Evolutionary conservation across 2,888 invertebrate species (phyloP), one percentile per base, ranked within the genome.

Genomic region (Apoderus coryli): DNA sequence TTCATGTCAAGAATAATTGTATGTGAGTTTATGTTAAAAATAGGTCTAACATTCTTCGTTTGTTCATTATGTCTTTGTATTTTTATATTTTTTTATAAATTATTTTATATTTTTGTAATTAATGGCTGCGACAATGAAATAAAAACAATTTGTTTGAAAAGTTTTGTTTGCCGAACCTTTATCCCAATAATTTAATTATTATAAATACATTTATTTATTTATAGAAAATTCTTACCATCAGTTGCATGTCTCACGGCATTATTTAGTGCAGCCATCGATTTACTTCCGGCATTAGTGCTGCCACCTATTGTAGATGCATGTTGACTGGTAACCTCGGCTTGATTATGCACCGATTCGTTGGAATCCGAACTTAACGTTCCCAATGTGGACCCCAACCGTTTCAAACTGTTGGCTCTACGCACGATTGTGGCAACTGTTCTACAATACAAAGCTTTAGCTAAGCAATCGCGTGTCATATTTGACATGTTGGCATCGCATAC

Each of bases 391-490:
- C 85, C 85, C 26, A 85, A 63, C 35, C 82, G 69, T 59, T 89
- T 88, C 16, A 90, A 64, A 47, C 88, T 90, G 57, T 93, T 93
- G 31, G 90, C 89, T 47, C 92, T 68, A 16, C 90, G 69, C 14
- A 92, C 86, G 45, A 93, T 89, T 12, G 92, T 90, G 10, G 88
- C 88, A 10, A 92, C 88, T 6, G 90, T 90, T 44, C 92, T 78
- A 55, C 88, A 89, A 60, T 92, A 93, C 16, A 93, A 67, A 10
- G 92, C 89, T 60, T 88, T 86, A 16, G 89, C 85, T 44, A 90
- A 64, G 35, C 85, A 78, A 61, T 92, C 84, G 44, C 90, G 66
- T n/a, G 82, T 81, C 67, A 76, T 72, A 50, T 84, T 80, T 7
- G 88, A 85, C 69, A 82, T 77, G 45, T 79, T 76, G n/a, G 79